Evolutionary conservation across 92 coral and sea anemone species (phyloP), one percentile per base, ranked within the genome.

Genomic region (Zoanthus sociatus): DNA sequence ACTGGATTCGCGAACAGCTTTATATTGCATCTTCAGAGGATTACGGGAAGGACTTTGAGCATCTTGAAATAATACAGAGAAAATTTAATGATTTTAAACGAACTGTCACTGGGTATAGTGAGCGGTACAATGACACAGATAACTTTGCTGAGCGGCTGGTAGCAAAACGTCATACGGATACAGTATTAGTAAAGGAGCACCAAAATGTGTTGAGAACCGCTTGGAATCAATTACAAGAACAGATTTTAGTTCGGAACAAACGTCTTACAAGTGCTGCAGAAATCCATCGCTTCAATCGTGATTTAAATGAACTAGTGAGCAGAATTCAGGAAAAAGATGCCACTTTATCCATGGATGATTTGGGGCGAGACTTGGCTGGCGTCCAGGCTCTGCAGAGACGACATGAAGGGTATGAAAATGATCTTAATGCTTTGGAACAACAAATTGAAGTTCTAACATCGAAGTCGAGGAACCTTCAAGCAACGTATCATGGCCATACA

Each of bases 11-110:
- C 58, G 98, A 96, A 51, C 99, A 96, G 76, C 92, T 95, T 33
- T 95, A 93, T 20, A 91, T 77, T 33, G 98, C 99, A 33, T 88
- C 98, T 30, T 90, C 97, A 3, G 99, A 96, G 83, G 99, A 96
- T 71, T 96, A 96, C 76, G 99, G 99, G 76, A 95, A 92, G 66
- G 99, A 96, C 93, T 95, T 96, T 83, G 99, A 96, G 47, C 98
- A 96, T 83, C 91, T 96, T 18, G 96, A 96, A 94, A 81, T 78
- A 42, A 93, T 96, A 71, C 99, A 96, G 82, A 87, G 88, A 9
- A 95, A 92, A 55, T 96, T 96, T 87, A 92, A 94, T 44, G 99
- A 96, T 86, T 96, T 96, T 54, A 92, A 91, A 37, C 92, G 94
- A 20, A 92, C 89, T 60, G 95, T 92, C 54, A 64, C 90, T 50